Base-by-base conservation (phyloP, 2,797 vertebrate species). In the Fundulus diaphanus region DNA sequence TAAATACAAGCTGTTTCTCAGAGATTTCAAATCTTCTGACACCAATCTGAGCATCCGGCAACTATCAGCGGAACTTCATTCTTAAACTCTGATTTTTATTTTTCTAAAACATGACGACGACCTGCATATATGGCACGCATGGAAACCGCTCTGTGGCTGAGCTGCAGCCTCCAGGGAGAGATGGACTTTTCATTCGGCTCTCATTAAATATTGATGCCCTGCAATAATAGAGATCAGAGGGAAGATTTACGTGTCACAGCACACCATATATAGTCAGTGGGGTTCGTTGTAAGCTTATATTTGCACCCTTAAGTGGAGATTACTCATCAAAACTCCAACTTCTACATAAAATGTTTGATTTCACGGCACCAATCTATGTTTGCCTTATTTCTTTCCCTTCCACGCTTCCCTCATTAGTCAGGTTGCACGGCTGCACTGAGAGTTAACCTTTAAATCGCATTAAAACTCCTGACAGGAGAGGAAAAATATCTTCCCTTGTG, bases 171-270 rank as follows among this genome's bases (percentile, higher is more conserved):
- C 44, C 5, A 1, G 80, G 68, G 77, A 77, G 70, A 69, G 6
- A 7, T 54, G 0, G 80, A 83, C 82, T 85, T 89, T 86, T 89
- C 70, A 72, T 85, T 77, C 86, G 84, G 86, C 77, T 79, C 77
- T 74, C 77, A 82, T 89, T 84, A 90, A 89, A 87, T 78, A 92
- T 89, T 83, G 76, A 93, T 81, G 76, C 7, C 42, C 35, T 72
- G 65, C 8, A 29, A 88, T 86, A 77, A 84, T 73, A 73, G 73
- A 82, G 71, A 79, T 74, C n/a, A 6, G 71, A 68, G 66, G 81
- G 65, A 70, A 48, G 35, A 78, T 79, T 72, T 70, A 72, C 16
- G 0, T 78, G 86, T 78, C 78, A 68, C 72, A 35, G 71, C 77
- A n/a, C 80, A 68, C 42, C 18, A 31, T 69, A 54, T 12, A 27